A percentile compares a stretch with the other conserved stretches of the same genome.
phyloP scores from a whole-genome alignment of 2,113 vertebrate genomes.

The Anser brachyrhynchus region DNA sequence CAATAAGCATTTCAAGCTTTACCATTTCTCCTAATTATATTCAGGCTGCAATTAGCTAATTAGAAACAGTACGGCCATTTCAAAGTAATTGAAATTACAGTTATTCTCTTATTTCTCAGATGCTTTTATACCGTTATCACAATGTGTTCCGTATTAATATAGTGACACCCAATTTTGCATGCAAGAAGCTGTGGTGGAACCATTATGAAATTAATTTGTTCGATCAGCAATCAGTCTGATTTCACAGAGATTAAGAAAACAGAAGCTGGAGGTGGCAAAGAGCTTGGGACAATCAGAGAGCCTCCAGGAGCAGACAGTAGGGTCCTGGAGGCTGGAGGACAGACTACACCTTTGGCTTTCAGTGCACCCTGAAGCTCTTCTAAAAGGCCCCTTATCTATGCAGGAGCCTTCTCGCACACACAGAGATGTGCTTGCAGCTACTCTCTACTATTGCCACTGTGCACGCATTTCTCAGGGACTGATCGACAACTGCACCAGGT shows the following conservation, averaged over 20 bases:
- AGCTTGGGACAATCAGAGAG: not conserved
- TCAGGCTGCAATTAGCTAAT: slow-evolving; percentile 16
- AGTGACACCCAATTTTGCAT: not conserved
- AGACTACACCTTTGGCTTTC: not conserved
- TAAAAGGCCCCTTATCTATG: not conserved
- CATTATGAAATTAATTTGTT: not conserved
- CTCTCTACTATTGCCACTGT: not conserved
- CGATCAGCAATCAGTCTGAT: not conserved
- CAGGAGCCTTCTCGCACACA: not conserved
- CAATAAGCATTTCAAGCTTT: not conserved
- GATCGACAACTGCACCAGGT: not conserved
- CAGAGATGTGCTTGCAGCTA: not conserved
- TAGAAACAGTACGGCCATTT: not conserved
- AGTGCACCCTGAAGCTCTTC: fast-evolving
- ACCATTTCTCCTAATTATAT: not conserved
- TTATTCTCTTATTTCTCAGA: not conserved
- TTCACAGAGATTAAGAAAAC: not conserved
- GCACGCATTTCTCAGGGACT: not conserved
- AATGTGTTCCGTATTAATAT: not conserved
- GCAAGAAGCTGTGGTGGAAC: not conserved
- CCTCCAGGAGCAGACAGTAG: not conserved
- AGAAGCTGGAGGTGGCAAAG: not conserved
- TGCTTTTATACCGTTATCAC: not conserved
- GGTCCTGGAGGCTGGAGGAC: not conserved
- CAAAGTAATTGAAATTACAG: slow-evolving; percentile 14